Evolutionary conservation across 2,888 invertebrate species (phyloP), one percentile per base, ranked within the genome.

Genomic region (Drosophila nr. perissopoda): DNA sequence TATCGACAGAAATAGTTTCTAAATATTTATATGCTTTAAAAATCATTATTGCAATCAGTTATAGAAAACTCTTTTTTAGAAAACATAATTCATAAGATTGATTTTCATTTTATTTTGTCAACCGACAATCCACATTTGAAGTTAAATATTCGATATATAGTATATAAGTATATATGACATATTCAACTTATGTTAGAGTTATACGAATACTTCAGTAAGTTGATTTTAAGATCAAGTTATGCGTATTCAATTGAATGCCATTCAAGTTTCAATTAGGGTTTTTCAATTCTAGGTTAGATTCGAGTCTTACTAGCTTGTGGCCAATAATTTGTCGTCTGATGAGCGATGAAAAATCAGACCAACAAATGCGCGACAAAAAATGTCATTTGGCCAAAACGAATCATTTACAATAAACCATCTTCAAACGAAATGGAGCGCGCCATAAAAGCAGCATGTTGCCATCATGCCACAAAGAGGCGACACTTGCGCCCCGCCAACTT

Each of bases 391-490:
- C 77, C 85, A 89, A 82, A 89, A 91, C 91, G 92, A 86, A 90
- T 92, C 91, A 92, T 91, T 92, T 92, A 88, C 86, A 89, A 81
- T 83, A 83, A 92, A 87, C 81, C 88, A 88, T 91, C 91, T 90
- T 91, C 90, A 89, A 87, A 84, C 75, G 85, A 91, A 91, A 91
- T 91, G 88, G 87, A 90, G 88, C 88, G 77, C 70, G 68, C 66
- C 69, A 88, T 54, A 74, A 81, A 76, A 85, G 65, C 62, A 58
- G 48, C 53, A 63, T 46, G 46, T 63, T 57, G 56, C 57, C 59
- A 60, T 67, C 59, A 57, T 67, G 61, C 70, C 79, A 60, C 66
- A 74, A 80, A 70, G 70, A 74, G 63, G 68, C 73, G 70, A 69
- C 75, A 80, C 68, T 76, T 58, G 49, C 29, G 38, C 8, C 29